Evolutionary conservation across 2,113 vertebrate species (phyloP).

Genomic region (Phainopepla nitens): DNA sequence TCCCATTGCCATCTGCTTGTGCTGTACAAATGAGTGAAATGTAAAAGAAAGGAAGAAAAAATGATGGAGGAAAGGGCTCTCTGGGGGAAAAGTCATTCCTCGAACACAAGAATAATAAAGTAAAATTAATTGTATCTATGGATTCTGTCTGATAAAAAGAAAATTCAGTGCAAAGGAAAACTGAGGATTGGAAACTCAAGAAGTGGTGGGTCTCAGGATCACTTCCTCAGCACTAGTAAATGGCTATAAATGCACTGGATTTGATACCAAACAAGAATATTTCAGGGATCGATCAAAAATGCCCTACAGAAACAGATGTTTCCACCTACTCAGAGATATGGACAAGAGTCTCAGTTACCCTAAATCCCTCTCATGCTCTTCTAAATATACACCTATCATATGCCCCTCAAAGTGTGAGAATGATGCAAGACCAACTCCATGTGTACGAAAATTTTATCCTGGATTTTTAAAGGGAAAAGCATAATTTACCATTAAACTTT

Average conservation of each 20-base stretch:
- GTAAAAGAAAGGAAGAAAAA: neutral
- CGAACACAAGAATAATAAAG: neutral
- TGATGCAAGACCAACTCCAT: neutral
- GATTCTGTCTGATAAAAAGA: neutral
- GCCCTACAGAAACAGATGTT: constrained; percentile 16
- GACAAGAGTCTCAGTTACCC: constrained; percentile 6
- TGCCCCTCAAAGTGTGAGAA: neutral
- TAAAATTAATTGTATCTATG: neutral
- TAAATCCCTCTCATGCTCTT: neutral
- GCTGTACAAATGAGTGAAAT: neutral
- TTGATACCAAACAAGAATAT: neutral
- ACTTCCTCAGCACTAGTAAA: neutral
- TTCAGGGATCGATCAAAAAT: neutral
- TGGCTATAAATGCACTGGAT: neutral
- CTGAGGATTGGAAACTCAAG: neutral
- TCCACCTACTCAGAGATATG: neutral
- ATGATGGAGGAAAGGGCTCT: neutral
- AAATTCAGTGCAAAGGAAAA: neutral
- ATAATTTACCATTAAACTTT: neutral
- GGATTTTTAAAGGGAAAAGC: neutral
- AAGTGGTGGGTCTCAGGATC: neutral
- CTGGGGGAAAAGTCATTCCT: neutral
- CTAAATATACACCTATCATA: constrained; percentile 5
- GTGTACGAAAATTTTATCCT: neutral
- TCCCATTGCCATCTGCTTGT: neutral